These are phyloP conservation scores for Halcyon badia DNA, from an alignment of 2,797 vertebrate genomes.

Conservation along the genomic window DNA sequence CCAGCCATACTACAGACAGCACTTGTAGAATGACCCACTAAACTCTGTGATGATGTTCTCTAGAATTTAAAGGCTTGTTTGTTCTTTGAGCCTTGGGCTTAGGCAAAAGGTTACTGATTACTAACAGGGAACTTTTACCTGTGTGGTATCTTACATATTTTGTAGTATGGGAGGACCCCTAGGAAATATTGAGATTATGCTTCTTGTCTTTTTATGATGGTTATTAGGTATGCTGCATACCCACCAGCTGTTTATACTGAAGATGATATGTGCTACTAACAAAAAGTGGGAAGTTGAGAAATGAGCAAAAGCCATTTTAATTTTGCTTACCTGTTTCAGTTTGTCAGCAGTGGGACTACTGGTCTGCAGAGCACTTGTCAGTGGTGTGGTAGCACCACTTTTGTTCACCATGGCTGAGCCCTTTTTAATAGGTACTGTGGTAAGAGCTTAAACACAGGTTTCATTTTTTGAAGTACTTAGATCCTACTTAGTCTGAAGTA, in stretches of 20 bases:
- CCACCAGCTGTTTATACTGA: neutral
- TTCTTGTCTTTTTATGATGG: neutral
- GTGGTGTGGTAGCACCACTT: neutral
- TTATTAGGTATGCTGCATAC: neutral
- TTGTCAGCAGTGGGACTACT: neutral
- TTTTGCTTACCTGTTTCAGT: neutral
- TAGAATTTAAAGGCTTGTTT: neutral
- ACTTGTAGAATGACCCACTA: neutral
- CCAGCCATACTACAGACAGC: neutral
- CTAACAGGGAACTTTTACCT: neutral
- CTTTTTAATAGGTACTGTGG: neutral
- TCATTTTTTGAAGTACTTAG: neutral
- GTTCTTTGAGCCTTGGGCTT: neutral
- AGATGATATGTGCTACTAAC: neutral
- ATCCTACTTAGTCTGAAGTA: neutral
- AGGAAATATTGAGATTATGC: neutral
- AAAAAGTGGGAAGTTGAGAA: neutral
- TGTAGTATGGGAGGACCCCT: neutral
- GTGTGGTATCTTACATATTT: neutral
- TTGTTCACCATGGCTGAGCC: neutral
- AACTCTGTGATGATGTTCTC: neutral
- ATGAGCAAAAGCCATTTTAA: neutral
- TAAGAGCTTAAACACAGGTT: neutral
- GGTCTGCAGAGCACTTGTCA: neutral
- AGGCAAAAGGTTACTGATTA: neutral